Evolutionary conservation across 35 echinoderm and acorn worm genomes (phyloP), one percentile per base, ranked within the genome.

Genomic region (Strongylocentrotus purpuratus): DNA sequence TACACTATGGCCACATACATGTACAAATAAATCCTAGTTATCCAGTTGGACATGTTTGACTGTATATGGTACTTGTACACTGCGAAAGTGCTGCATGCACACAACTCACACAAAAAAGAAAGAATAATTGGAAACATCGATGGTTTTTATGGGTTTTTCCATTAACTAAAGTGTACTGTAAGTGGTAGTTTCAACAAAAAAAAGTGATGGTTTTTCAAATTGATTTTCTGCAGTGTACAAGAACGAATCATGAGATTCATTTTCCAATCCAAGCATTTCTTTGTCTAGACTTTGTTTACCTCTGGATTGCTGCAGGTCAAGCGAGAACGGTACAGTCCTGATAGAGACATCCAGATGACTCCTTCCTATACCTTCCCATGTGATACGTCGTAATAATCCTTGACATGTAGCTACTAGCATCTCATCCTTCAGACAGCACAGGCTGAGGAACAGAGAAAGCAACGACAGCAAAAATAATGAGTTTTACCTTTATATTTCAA

Each of bases 261-360:
- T 10, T 55, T 15, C 50, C 50, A 10, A 55, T 55, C 15, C 48
- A 50, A 50, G 48, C 48, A 55, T 55, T 55, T 55, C 8, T 50
- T 50, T 50, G 48, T 50, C 50, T 7, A n/a, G 65, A 28, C 2
- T 78, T 78, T 78, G 65, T 94, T 95, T 88, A 99, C 98, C 97
- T 98, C 98, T 96, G 11, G 98, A 99, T 45, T 99, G 98, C 92
- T 99, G 97, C 45, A 99, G 94, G 88, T 99, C 98, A 45, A 99
- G 59, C 4, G 98, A 99, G 89, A 99, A 99, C 88, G 97, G 97
- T 32, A 99, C 95, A 46, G 96, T 91, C 71, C 96, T 96, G 88
- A 99, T 96, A 20, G 96, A 97, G 22, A 99, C 95, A 86, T 97
- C 97, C 95, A 97, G 91, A 28, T 94, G 85, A 28, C 94, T 94